Percentiles rank a stretch among this genome's conserved stretches.
phyloP scores from a whole-genome alignment of 2,797 vertebrate genomes.

The Phataginus tetradactyla region DNA sequence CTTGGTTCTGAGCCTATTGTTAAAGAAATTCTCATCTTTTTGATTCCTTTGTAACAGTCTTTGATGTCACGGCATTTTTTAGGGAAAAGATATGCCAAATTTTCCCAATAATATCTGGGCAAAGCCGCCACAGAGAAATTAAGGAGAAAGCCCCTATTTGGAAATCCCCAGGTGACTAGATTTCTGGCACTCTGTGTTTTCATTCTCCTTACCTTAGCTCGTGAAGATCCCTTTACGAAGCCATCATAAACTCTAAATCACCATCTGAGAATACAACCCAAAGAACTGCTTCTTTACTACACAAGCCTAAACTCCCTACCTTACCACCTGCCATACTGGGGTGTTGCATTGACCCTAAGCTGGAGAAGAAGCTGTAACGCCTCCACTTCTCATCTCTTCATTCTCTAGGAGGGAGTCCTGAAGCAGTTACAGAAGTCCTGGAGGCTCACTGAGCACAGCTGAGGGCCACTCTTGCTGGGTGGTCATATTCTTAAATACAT shows the following conservation, averaged over 20 bases:
- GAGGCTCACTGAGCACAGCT: not conserved
- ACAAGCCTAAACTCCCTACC: not conserved
- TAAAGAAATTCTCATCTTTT: not conserved
- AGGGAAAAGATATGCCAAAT: slow-evolving; percentile 19
- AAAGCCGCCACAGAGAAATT: not conserved
- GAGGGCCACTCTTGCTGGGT: not conserved
- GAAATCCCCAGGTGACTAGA: slow-evolving; percentile 8
- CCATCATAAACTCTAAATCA: not conserved
- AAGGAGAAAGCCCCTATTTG: slow-evolving; percentile 44
- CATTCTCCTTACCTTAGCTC: not conserved
- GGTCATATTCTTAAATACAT: not conserved
- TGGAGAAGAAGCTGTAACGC: slow-evolving; percentile 5
- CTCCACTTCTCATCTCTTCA: not conserved
- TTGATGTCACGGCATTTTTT: slow-evolving; percentile 54
- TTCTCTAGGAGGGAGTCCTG: too few relatives aligned
- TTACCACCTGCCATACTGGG: not conserved
- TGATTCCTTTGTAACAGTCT: not conserved
- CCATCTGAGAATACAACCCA: not conserved
- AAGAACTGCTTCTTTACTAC: not conserved
- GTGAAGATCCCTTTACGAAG: not conserved
- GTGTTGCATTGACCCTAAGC: not conserved
- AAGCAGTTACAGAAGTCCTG: not conserved
- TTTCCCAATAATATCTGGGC: not conserved
- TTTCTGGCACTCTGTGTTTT: not conserved
- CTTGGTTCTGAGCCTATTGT: not conserved